These are phyloP conservation scores for Thinocorus orbignyianus DNA, from an alignment of 2,113 vertebrate genomes.

Conservation along the genomic window DNA sequence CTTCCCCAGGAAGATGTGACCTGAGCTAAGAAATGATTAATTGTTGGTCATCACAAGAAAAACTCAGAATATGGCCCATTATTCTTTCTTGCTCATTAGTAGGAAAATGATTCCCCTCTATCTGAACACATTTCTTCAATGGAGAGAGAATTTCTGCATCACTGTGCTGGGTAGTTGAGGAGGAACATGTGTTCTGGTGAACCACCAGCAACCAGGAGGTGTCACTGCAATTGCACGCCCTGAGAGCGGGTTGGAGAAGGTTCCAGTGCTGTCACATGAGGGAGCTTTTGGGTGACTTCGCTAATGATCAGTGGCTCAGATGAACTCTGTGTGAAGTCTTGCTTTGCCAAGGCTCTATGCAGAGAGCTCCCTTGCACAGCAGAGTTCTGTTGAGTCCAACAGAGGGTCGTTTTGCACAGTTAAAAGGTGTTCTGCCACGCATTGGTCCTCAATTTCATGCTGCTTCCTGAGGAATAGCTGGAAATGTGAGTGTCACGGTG, in stretches of 20 bases:
- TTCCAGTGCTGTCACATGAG: neutral
- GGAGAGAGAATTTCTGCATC: neutral
- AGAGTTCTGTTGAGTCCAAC: neutral
- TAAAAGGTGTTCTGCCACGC: neutral
- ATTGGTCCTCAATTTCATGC: neutral
- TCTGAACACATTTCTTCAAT: neutral
- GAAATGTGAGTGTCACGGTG: accelerated
- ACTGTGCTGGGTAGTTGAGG: neutral
- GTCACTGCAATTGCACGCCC: neutral
- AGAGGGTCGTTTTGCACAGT: neutral
- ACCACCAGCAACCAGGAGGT: neutral
- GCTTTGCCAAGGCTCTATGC: neutral
- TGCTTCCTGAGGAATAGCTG: neutral
- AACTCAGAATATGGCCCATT: slow-evolving; percentile 26
- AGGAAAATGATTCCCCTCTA: neutral
- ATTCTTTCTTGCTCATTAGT: slow-evolving; percentile 35
- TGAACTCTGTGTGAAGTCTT: neutral
- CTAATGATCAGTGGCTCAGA: neutral
- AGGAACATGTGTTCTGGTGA: neutral
- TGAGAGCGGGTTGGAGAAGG: neutral
- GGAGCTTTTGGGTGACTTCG: neutral
- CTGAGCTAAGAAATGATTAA: slow-evolving; percentile 49
- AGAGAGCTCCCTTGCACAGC: neutral
- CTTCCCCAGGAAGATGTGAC: slow-evolving; percentile 17
- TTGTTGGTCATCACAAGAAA: slow-evolving; percentile 51